phyloP scores from a whole-genome alignment of 2,113 vertebrate genomes.

The Oryctolagus cuniculus region mOryCun1.1 NC_091435.1:65693501-65694000 shows the following conservation, averaged over 20 bases:
- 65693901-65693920: neutral
- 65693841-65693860: neutral
- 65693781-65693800: slow-evolving; percentile 14
- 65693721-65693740: neutral
- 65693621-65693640: slow-evolving; percentile 6
- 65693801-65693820: neutral
- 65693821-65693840: neutral
- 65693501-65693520: neutral
- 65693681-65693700: neutral
- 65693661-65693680: slow-evolving; percentile 24
- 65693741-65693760: neutral
- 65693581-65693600: slow-evolving; percentile 26
- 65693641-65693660: neutral
- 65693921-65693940: neutral
- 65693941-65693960: neutral
- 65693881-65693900: neutral
- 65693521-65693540: neutral
- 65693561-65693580: neutral
- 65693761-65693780: neutral
- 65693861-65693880: slow-evolving; percentile 28
- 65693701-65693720: neutral
- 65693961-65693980: neutral
- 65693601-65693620: slow-evolving; percentile 7
- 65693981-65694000: neutral
- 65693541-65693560: neutral